Conservation (phyloP, 30 jellyfish, hydroid and myxozoan genomes). For the Chrysaora quinquecirrha region DNA sequence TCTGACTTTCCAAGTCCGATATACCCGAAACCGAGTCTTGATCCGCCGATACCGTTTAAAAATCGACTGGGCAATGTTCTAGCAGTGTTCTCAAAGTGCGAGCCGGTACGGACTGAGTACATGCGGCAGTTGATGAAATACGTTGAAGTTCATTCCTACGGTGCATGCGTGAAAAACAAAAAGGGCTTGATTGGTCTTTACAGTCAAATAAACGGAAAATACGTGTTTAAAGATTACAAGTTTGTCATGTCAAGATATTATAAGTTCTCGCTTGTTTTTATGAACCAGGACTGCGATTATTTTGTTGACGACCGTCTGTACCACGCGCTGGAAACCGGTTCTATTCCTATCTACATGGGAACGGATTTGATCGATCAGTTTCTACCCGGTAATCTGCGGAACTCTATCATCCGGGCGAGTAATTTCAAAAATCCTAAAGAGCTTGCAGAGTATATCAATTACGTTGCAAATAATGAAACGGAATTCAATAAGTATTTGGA, state of each 20-base stretch:
- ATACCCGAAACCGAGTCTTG: constrained; percentile 92
- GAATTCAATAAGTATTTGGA: constrained; percentile 81
- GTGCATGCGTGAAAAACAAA: constrained; percentile 93
- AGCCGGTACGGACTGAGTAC: constrained; percentile 96
- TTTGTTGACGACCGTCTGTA: constrained; percentile 95
- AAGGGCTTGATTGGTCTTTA: constrained; percentile 96
- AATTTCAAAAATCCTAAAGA: constrained; percentile 86
- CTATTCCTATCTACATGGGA: constrained; percentile 98
- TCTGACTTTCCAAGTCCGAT: constrained; percentile 99
- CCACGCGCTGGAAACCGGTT: constrained; percentile 97
- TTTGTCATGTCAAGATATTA: constrained; percentile 91
- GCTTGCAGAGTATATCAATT: constrained; percentile 84
- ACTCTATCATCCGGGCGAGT: constrained; percentile 78
- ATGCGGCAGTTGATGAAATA: constrained; percentile 97
- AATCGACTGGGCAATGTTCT: constrained; percentile 91
- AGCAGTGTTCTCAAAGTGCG: constrained; percentile 98
- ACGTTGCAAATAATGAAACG: constrained; percentile 86
- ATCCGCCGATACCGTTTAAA: constrained; percentile 85
- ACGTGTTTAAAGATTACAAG: constrained; percentile 95
- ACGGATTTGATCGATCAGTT: constrained; percentile 91
- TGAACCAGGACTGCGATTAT: constrained; percentile 98
- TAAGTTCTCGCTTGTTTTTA: constrained; percentile 94
- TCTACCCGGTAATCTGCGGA: constrained; percentile 80
- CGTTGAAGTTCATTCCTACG: constrained; percentile 94
- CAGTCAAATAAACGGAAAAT: constrained; percentile 96